These are phyloP conservation scores for Pardalotus punctatus DNA, from an alignment of 2,113 vertebrate genomes.

Conservation along the genomic window DNA sequence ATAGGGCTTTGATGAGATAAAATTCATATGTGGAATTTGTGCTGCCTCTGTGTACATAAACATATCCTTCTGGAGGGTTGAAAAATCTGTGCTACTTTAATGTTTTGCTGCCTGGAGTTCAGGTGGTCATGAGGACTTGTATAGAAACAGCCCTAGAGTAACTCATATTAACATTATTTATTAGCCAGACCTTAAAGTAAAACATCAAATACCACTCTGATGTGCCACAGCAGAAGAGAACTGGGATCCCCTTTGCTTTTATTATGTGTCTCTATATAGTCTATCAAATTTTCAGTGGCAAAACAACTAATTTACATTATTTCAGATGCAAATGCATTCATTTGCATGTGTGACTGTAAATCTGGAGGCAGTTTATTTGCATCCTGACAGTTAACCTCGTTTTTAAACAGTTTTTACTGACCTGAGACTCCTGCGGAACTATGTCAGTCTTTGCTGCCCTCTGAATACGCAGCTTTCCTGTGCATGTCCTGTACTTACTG, in stretches of 20 bases:
- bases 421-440: not conserved
- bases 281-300: not conserved
- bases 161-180: not conserved
- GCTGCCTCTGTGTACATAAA: not conserved
- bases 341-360: not conserved
- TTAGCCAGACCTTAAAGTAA: not conserved
- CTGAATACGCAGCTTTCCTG: not conserved
- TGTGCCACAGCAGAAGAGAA: not conserved
- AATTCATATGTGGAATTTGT: not conserved
- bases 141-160: not conserved
- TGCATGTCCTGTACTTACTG: not conserved
- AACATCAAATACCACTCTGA: not conserved
- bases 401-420: not conserved
- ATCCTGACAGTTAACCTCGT: not conserved
- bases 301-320: slow-evolving; percentile 14
- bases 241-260: not conserved
- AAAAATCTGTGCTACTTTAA: not conserved
- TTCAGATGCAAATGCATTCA: slow-evolving; percentile 25
- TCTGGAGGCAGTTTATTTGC: not conserved
- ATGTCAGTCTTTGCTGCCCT: not conserved
- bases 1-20: not conserved
- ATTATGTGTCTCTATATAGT: not conserved
- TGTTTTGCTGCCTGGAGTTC: not conserved
- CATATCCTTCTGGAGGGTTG: not conserved
- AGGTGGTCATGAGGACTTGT: not conserved